Evolutionary conservation across 1,140 invertebrate species (phyloP).

Genomic region (Delia radicum): DNA sequence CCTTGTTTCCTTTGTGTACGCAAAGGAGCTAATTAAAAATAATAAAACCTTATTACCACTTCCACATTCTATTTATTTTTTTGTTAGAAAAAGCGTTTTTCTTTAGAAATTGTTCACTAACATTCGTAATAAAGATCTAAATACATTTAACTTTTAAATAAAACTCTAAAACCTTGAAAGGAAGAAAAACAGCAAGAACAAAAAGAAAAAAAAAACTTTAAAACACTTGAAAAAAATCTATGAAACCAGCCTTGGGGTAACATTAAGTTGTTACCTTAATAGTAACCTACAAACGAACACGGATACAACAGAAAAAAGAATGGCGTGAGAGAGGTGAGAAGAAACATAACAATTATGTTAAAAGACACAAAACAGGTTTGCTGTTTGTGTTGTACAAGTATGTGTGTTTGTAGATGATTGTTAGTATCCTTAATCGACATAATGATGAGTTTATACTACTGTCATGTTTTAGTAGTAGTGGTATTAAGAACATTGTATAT

Average conservation of each 20-base stretch:
- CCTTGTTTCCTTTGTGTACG: background rate
- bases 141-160: background rate
- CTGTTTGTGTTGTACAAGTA: no score
- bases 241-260: background rate
- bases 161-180: background rate
- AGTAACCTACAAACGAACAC: background rate
- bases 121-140: no score
- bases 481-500: no score
- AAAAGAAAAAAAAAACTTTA: background rate
- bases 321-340: background rate
- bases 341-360: background rate
- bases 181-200: background rate
- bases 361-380: no score
- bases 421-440: no score
- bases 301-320: background rate
- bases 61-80: background rate
- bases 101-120: background rate
- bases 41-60: background rate
- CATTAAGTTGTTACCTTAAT: background rate
- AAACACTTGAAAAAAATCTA: background rate
- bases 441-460: no score
- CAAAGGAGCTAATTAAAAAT: background rate
- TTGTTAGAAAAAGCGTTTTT: background rate
- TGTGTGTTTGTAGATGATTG: no score
- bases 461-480: no score